Percentiles rank a stretch among this genome's conserved stretches.
Evolutionary conservation across 2,113 vertebrate species (phyloP).

Genomic region (Tautogolabrus adspersus): DNA sequence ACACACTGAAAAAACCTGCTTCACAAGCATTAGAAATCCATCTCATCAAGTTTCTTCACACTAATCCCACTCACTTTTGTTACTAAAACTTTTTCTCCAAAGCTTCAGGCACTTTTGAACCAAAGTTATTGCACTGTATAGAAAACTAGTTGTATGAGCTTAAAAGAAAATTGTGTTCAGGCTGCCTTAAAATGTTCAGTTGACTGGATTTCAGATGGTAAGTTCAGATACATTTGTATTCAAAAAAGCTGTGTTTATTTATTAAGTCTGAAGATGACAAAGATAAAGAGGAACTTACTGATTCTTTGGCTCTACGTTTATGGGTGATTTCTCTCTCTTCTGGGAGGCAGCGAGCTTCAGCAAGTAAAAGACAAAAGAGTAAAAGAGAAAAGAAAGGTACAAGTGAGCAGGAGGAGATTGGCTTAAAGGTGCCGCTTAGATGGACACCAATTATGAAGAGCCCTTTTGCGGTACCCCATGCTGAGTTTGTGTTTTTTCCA

Average conservation of each 20-base stretch:
- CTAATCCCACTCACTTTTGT: constrained; percentile 43
- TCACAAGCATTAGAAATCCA: constrained; percentile 28
- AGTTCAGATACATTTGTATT: too few species aligned
- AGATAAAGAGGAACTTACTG: background rate
- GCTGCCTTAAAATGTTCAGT: too few species aligned
- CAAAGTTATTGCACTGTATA: background rate
- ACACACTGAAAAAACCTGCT: constrained; percentile 3
- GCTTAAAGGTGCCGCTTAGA: background rate
- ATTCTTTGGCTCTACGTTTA: background rate
- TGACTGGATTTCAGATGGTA: too few species aligned
- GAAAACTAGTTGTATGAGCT: too few species aligned
- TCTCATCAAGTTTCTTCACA: constrained; percentile 17
- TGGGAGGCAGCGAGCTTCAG: background rate
- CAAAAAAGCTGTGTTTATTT: too few species aligned
- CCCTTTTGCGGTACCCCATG: background rate
- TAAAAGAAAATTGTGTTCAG: too few species aligned
- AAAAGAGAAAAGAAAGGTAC: background rate
- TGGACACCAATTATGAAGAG: background rate
- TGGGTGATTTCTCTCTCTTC: background rate
- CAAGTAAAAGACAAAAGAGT: background rate
- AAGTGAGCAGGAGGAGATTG: background rate
- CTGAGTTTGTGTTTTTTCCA: constrained; percentile 9
- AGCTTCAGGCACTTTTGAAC: constrained; percentile 16
- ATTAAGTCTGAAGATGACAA: too few species aligned
- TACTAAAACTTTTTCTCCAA: background rate